Conservation (phyloP, 2,113 vertebrate species). For the Malurus alboscapulatus region DNA sequence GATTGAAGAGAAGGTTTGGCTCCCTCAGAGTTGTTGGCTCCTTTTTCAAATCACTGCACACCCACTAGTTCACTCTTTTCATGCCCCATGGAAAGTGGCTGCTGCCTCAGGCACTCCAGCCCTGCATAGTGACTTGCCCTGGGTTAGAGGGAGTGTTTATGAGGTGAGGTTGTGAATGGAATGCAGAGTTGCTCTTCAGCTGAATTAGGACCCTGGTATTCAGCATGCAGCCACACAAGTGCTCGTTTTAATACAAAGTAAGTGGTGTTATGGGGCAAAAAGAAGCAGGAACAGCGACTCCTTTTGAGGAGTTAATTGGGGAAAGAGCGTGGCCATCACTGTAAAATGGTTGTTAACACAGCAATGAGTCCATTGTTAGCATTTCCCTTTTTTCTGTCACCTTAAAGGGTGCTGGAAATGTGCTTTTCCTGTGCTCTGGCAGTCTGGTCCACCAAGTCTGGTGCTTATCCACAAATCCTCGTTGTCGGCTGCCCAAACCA, state of each 20-base stretch:
- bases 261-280: not conserved
- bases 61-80: not conserved
- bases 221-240: not conserved
- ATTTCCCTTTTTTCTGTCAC: not conserved
- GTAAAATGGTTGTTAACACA: not conserved
- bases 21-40: not conserved
- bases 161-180: not conserved
- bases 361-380: not conserved
- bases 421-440: not conserved
- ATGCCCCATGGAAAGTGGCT: not conserved
- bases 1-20: not conserved
- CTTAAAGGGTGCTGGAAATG: not conserved
- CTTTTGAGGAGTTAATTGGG: not conserved
- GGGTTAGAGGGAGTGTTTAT: not conserved
- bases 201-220: not conserved
- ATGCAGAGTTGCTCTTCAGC: not conserved
- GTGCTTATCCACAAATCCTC: not conserved
- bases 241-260: not conserved
- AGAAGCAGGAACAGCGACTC: not conserved
- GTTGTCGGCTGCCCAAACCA: not conserved
- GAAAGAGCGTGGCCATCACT: not conserved
- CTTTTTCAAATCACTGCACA: not conserved
- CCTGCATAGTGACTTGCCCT: not conserved
- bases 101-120: not conserved
- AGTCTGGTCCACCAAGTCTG: not conserved